phyloP scores from a whole-genome alignment of 2,113 vertebrate genomes.

The Oryctolagus cuniculus region DNA sequence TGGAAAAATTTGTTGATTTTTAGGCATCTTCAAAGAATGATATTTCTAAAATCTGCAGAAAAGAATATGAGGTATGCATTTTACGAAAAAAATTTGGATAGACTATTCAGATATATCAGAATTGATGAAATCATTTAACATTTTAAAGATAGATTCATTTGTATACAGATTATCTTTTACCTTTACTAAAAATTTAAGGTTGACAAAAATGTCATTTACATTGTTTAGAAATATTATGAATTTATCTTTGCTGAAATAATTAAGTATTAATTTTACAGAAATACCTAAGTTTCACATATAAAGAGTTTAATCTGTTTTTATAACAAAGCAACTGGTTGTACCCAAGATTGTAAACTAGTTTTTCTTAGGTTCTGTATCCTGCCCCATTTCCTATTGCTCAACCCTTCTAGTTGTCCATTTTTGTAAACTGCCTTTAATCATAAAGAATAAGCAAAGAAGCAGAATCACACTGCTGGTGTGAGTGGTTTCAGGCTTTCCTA shows the following conservation, averaged over 20 bases:
- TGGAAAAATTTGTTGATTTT: constrained; percentile 76
- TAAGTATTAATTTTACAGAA: constrained; percentile 65
- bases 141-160: constrained; percentile 42
- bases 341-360: constrained; percentile 52
- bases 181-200: constrained; percentile 40
- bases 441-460: constrained; percentile 46
- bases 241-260: constrained; percentile 63
- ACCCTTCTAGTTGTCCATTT: constrained; percentile 38
- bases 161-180: constrained; percentile 54
- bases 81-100: constrained; percentile 62
- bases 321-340: constrained; percentile 57
- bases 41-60: constrained; percentile 96
- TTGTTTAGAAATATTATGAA: constrained; percentile 64
- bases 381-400: constrained; percentile 1
- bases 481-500: constrained; percentile 30
- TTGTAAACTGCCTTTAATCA: constrained; percentile 21
- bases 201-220: constrained; percentile 50
- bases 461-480: background rate
- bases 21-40: constrained; percentile 97
- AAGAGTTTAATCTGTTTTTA: constrained; percentile 60
- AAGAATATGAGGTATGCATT: constrained; percentile 95
- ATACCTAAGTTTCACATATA: constrained; percentile 15
- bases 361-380: constrained; percentile 40
- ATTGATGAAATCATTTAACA: constrained; percentile 47
- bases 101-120: constrained; percentile 53